These are phyloP conservation scores for Sesia apiformis DNA, from an alignment of 2,888 invertebrate species.

Conservation along the genomic window DNA sequence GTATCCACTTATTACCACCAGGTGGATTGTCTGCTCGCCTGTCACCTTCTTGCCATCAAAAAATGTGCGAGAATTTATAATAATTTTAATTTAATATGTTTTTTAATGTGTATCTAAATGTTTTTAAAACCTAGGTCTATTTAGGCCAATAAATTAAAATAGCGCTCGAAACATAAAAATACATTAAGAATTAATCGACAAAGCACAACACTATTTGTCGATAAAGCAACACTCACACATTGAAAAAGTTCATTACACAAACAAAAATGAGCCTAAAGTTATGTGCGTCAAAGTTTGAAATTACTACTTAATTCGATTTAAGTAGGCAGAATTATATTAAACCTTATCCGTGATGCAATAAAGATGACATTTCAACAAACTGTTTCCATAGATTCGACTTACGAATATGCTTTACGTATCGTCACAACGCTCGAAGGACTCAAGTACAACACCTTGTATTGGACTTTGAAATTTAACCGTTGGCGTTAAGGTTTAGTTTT, in stretches of 20 bases:
- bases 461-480: background rate
- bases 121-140: too few species aligned
- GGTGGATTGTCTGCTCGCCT: too few species aligned
- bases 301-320: background rate
- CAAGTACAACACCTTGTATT: background rate
- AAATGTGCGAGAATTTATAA: too few species aligned
- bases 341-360: constrained; percentile 8
- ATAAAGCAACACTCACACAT: background rate
- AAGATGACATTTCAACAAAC: constrained; percentile 12
- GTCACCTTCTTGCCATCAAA: too few species aligned
- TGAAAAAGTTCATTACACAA: background rate
- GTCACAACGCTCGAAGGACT: background rate
- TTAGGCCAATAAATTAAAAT: background rate
- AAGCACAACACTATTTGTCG: background rate
- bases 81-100: too few species aligned
- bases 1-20: too few species aligned
- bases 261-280: background rate
- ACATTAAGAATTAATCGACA: background rate
- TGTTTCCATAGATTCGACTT: constrained; percentile 16
- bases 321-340: constrained; percentile 1
- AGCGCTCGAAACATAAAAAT: too few species aligned
- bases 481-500: background rate
- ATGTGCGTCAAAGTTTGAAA: background rate
- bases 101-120: too few species aligned
- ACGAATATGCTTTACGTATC: background rate